Percentiles rank a stretch among this genome's conserved stretches.
Conservation (phyloP, 2,888 invertebrate genomes). For the Luperina testacea region DNA sequence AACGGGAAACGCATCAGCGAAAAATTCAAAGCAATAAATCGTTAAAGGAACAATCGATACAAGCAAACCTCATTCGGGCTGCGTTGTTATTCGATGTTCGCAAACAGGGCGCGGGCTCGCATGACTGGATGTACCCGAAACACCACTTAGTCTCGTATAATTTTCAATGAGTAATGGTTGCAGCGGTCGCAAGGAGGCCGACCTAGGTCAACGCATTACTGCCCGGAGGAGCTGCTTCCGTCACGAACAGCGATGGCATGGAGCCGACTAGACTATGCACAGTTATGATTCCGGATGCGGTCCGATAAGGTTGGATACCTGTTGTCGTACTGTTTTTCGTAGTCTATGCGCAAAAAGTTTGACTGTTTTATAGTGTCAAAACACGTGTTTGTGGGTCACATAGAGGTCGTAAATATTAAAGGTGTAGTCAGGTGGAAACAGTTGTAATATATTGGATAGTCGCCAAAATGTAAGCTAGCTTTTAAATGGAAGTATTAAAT, state of each 20-base stretch:
- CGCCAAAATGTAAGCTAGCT: neutral
- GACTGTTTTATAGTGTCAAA: conserved; percentile 57
- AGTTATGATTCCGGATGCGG: conserved; percentile 66
- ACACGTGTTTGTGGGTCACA: conserved; percentile 48
- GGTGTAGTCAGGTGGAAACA: conserved; percentile 14
- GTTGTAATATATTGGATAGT: conserved; percentile 11
- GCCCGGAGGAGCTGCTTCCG: conserved; percentile 78
- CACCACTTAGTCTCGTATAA: conserved; percentile 88
- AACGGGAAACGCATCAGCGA: conserved; percentile 74
- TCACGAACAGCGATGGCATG: conserved; percentile 67
- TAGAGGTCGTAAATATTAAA: conserved; percentile 34
- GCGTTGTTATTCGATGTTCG: conserved; percentile 69
- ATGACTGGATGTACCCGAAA: conserved; percentile 85
- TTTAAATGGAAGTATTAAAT: neutral
- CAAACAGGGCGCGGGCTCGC: conserved; percentile 70
- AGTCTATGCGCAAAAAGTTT: conserved; percentile 52
- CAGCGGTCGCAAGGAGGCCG: conserved; percentile 75
- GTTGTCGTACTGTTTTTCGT: conserved; percentile 42
- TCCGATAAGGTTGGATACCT: conserved; percentile 57
- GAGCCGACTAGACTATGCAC: conserved; percentile 64
- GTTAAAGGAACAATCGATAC: conserved; percentile 73
- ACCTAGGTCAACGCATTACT: conserved; percentile 87
- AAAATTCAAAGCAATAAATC: conserved; percentile 76
- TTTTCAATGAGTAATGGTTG: conserved; percentile 88
- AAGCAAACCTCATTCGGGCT: conserved; percentile 69